A percentile compares a stretch with the other conserved stretches of the same genome.
Evolutionary conservation across 2,113 vertebrate genomes (phyloP).

Genomic region (Eira barbara): DNA sequence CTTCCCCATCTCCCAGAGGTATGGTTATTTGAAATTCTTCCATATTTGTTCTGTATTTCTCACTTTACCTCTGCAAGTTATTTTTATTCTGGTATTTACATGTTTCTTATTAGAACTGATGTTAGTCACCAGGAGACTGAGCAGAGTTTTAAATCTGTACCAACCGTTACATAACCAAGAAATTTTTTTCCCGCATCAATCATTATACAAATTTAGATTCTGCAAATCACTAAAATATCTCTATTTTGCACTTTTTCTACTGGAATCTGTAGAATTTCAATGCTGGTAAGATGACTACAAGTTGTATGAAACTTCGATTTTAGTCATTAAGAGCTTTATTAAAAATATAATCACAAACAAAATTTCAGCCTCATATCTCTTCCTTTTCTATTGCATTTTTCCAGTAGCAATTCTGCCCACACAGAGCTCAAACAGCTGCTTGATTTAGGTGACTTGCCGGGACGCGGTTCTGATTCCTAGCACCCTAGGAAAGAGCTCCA

Average conservation of each 20-base stretch:
- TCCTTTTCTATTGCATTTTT: not conserved
- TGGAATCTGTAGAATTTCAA: not conserved
- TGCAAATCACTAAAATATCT: not conserved
- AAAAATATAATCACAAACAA: not conserved
- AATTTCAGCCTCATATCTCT: not conserved
- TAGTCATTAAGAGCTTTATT: not conserved
- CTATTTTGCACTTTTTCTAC: not conserved
- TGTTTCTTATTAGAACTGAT: conserved; percentile 31
- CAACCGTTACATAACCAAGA: not conserved
- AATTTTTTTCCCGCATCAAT: not conserved
- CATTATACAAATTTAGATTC: not conserved
- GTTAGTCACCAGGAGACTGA: not conserved
- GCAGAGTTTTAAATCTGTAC: not conserved
- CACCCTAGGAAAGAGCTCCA: not conserved
- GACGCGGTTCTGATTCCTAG: not conserved
- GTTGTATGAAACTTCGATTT: not conserved
- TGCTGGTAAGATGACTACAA: no score
- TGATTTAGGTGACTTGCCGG: not conserved
- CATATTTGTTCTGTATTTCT: not conserved
- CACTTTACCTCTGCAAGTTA: not conserved
- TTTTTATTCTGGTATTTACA: conserved; percentile 46
- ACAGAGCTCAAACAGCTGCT: not conserved
- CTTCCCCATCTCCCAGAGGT: no score
- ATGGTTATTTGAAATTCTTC: not conserved
- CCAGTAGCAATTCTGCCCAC: not conserved